Base-by-base conservation (phyloP, 2,113 vertebrate genomes). In the Misgurnus anguillicaudatus region DNA sequence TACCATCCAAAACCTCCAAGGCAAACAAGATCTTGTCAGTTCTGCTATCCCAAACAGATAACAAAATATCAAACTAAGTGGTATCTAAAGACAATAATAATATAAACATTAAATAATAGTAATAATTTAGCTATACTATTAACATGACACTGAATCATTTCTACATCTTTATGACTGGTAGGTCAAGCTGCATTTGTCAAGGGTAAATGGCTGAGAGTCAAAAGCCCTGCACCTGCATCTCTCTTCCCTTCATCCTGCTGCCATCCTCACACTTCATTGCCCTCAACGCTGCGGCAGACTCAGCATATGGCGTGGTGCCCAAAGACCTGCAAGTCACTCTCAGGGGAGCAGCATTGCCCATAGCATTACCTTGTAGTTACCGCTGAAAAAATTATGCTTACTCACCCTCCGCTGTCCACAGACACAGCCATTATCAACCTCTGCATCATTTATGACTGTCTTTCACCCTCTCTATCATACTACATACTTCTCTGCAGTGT, bases 261-360 rank as follows among this genome's bases (percentile, higher is more conserved):
- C 66, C 39, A 73, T 67, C 75, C 73, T 80, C 70, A 72, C 77
- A 83, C 48, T 80, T 68, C 68, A 85, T 16, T 84, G 79, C 75
- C 65, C 63, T 39, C 19, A 19, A 10, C 63, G 11, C 69, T 60
- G 60, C 36, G 39, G 39, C 41, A 41, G n/a, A 67, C 53, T 48
- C 39, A 55, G 68, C 84, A 84, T 74, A 84, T 87, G 86, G 83
- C 80, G 64, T 45, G 61, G 61, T 65, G 80, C 66, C 67, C 70
- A 65, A 47, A 51, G 39, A 42, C 47, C 79, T 80, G 39, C 60
- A 41, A 69, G 21, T 8, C 17, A 7, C n/a, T 78, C 80, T 66
- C 77, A 16, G 42, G 41, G 74, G 19, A 55, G 8, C 5, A 16
- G 36, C 42, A n/a, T 4, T 78, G 51, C 47, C 60, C 24, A 53